A percentile compares a stretch with the other conserved stretches of the same genome.
These are phyloP conservation scores for Toxostoma redivivum DNA, from an alignment of 2,113 vertebrate species.

Conservation along the genomic window DNA sequence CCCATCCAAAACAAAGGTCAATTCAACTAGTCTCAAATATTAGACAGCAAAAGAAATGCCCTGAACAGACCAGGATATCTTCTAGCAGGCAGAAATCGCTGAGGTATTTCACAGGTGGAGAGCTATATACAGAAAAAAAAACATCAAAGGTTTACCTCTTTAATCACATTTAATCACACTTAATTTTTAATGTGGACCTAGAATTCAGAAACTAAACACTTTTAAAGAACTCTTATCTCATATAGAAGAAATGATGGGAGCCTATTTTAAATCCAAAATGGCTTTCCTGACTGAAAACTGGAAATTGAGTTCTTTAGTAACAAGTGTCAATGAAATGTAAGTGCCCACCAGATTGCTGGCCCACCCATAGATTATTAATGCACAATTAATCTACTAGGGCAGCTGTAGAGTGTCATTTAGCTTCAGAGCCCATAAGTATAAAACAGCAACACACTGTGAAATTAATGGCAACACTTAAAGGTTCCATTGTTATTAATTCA, in stretches of 20 bases:
- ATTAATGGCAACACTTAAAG: conserved; percentile 78
- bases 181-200: not conserved
- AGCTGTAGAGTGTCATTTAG: conserved; percentile 75
- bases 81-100: not conserved
- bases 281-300: conserved; percentile 41
- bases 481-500: conserved; percentile 81
- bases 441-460: conserved; percentile 77
- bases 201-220: not conserved
- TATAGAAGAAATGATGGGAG: not conserved
- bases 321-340: conserved; percentile 64
- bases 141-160: not conserved
- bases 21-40: not conserved
- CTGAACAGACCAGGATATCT: not conserved
- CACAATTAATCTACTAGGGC: conserved; percentile 76
- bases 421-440: conserved; percentile 71
- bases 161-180: not conserved
- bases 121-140: not conserved
- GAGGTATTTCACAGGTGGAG: not conserved
- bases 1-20: not conserved
- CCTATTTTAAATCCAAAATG: conserved; percentile 56
- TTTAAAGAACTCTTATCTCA: not conserved
- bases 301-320: conserved; percentile 57
- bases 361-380: conserved; percentile 75
- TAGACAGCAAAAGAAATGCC: not conserved
- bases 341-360: conserved; percentile 61